phyloP scores from a whole-genome alignment of 2,797 vertebrate species.

The Acropternis orthonyx region DNA sequence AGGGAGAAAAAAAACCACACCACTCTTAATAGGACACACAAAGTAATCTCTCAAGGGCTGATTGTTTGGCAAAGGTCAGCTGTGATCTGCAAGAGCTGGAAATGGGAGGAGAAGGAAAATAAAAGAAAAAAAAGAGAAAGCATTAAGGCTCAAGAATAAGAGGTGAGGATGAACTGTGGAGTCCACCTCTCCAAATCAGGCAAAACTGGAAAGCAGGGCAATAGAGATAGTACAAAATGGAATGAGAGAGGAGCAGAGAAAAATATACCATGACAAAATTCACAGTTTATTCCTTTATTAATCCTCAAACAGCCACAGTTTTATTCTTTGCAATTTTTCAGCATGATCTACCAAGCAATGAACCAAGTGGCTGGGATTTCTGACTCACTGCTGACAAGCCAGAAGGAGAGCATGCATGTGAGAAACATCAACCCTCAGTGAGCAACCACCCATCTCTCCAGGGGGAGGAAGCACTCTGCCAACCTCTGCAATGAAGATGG shows the following conservation, averaged over 20 bases:
- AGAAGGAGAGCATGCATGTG: background rate
- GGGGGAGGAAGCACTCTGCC: background rate
- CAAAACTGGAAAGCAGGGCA: background rate
- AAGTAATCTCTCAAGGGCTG: background rate
- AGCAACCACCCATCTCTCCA: background rate
- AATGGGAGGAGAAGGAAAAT: background rate
- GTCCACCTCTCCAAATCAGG: background rate
- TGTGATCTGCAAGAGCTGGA: background rate
- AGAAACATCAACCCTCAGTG: background rate
- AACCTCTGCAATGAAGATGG: background rate
- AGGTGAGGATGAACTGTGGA: background rate
- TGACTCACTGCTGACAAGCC: slow-evolving; percentile 22
- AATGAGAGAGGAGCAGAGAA: background rate
- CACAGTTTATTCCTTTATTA: background rate
- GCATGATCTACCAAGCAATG: background rate
- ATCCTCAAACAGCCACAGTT: background rate
- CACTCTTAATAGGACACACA: background rate
- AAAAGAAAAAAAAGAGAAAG: background rate
- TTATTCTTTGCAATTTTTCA: background rate
- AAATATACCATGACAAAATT: background rate
- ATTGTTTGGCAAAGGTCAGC: background rate
- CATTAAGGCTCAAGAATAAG: background rate
- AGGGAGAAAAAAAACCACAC: background rate
- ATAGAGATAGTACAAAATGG: background rate
- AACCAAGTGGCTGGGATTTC: background rate